Conservation (phyloP, 2,888 invertebrate genomes). For the Mythimna vitellina region DNA sequence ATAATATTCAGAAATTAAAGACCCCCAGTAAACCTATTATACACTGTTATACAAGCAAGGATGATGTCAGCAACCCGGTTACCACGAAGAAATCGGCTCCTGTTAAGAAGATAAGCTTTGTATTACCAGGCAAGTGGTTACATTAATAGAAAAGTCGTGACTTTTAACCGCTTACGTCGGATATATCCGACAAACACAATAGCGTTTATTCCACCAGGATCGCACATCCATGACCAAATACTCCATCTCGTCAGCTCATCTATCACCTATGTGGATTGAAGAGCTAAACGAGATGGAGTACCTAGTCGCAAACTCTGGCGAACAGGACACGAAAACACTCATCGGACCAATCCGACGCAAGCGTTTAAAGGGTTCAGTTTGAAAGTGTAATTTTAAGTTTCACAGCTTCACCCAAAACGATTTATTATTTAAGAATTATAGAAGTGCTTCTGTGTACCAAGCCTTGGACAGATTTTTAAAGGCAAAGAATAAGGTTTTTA, state of each 20-base stretch:
- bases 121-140: constrained; percentile 29
- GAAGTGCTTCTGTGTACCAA: neutral
- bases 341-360: too few relatives aligned
- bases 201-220: too few relatives aligned
- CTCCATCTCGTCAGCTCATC: too few relatives aligned
- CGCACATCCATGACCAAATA: too few relatives aligned
- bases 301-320: too few relatives aligned
- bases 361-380: too few relatives aligned
- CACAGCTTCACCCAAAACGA: neutral
- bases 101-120: constrained; percentile 36
- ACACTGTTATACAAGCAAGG: constrained; percentile 4
- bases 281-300: too few relatives aligned
- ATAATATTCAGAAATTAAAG: neutral
- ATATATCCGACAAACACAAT: too few relatives aligned
- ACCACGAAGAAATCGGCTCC: constrained; percentile 22
- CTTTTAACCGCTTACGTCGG: too few relatives aligned
- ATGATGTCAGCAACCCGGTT: neutral
- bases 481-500: neutral
- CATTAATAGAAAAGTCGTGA: neutral
- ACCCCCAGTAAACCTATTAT: constrained; percentile 7
- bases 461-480: neutral
- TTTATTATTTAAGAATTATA: neutral
- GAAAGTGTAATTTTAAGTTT: neutral
- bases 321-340: too few relatives aligned
- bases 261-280: too few relatives aligned